Percentiles rank a stretch among this genome's conserved stretches.
phyloP scores from a whole-genome alignment of 2,888 invertebrate species.

The Lottia scabra region DNA sequence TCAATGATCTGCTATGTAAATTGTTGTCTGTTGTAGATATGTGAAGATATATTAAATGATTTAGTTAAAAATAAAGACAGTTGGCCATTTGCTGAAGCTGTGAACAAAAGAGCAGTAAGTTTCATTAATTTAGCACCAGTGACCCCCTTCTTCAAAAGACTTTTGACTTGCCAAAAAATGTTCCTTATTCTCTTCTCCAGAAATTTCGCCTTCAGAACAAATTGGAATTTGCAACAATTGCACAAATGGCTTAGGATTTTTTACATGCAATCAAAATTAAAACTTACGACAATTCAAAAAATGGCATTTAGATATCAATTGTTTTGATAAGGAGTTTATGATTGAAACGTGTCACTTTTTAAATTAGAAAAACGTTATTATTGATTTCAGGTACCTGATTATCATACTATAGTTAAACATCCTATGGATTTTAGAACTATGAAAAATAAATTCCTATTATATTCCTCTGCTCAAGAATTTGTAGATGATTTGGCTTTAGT shows the following conservation, averaged over 20 bases:
- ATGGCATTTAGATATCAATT: too few species aligned
- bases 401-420: constrained; percentile 92
- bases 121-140: neutral
- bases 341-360: too few species aligned
- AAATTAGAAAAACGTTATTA: neutral
- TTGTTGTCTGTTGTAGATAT: constrained; percentile 43
- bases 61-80: constrained; percentile 92
- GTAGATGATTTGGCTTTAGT: constrained; percentile 62
- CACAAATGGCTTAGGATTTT: too few species aligned
- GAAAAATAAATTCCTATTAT: constrained; percentile 76
- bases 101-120: constrained; percentile 82
- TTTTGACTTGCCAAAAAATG: too few species aligned
- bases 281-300: too few species aligned
- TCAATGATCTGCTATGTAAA: neutral
- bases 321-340: too few species aligned
- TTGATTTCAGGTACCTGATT: constrained; percentile 88
- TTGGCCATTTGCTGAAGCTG: constrained; percentile 96
- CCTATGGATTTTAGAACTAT: constrained; percentile 98
- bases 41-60: constrained; percentile 77
- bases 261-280: too few species aligned
- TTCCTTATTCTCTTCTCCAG: too few species aligned
- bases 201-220: too few species aligned
- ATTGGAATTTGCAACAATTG: too few species aligned
- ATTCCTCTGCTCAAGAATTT: constrained; percentile 59
- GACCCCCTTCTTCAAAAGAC: too few species aligned